Evolutionary conservation across 2,888 invertebrate genomes (phyloP).

Genomic region (Drosophila colorata): DNA sequence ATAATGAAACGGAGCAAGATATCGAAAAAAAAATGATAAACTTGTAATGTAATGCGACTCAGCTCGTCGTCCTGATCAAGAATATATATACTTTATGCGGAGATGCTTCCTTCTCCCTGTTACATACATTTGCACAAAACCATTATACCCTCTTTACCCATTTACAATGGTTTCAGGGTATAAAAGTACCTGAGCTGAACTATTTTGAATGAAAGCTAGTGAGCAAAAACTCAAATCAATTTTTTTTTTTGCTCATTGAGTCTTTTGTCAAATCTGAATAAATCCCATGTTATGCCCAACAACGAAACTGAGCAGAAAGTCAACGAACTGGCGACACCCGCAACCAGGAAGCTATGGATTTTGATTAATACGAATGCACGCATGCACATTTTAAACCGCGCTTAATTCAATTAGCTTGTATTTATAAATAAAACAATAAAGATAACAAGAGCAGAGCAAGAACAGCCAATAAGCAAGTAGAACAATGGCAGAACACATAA

Average conservation of each 20-base stretch:
- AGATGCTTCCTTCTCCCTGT: too few species aligned
- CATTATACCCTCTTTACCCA: too few species aligned
- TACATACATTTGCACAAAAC: too few species aligned
- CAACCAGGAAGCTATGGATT: constrained; percentile 46
- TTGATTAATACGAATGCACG: constrained; percentile 59
- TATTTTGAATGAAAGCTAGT: background rate
- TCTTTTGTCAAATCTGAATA: background rate
- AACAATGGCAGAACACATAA: constrained; percentile 52
- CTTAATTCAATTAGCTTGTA: constrained; percentile 67
- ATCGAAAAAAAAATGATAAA: too few species aligned
- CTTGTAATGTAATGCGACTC: too few species aligned
- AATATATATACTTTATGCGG: too few species aligned
- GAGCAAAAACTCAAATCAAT: background rate
- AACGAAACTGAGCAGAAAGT: constrained; percentile 26
- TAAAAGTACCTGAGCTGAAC: too few species aligned
- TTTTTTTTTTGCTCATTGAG: too few species aligned
- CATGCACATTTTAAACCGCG: constrained; percentile 37
- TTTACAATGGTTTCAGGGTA: too few species aligned
- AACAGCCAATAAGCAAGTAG: constrained; percentile 43
- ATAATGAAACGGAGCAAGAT: too few species aligned
- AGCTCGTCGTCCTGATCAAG: too few species aligned
- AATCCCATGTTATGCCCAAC: background rate
- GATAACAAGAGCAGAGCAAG: constrained; percentile 36
- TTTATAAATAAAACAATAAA: constrained; percentile 62
- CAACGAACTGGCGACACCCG: constrained; percentile 53